Evolutionary conservation across 1,140 invertebrate genomes (phyloP).

Genomic region (Plutomurus gul): DNA sequence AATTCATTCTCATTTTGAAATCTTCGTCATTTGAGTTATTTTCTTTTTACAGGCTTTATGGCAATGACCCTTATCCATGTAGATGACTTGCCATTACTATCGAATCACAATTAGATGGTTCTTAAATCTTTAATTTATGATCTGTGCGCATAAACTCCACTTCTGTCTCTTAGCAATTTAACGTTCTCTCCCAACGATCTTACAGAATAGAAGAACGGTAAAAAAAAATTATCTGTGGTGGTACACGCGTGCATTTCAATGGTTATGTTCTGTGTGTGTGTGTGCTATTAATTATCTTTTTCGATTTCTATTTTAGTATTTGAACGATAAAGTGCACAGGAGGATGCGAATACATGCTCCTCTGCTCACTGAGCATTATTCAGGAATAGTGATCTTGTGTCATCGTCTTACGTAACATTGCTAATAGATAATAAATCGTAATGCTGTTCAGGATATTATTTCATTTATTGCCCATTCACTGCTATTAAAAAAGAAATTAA

Average conservation of each 20-base stretch:
- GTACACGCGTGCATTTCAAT: no score
- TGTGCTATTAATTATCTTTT: neutral
- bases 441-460: neutral
- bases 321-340: neutral
- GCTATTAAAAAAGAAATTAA: neutral
- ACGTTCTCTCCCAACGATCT: neutral
- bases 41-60: slow-evolving; percentile 10
- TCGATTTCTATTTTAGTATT: neutral
- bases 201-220: no score
- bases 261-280: no score
- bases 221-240: no score
- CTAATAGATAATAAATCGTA: neutral
- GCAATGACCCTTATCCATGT: slow-evolving; percentile 22
- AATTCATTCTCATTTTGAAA: slow-evolving; percentile 23
- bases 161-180: neutral
- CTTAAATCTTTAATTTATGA: neutral
- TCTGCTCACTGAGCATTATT: no score
- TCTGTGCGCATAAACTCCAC: neutral
- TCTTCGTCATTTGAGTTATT: slow-evolving; percentile 18
- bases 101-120: neutral
- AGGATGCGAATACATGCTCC: neutral
- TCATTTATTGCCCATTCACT: neutral
- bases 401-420: no score
- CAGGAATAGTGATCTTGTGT: neutral
- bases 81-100: no score